Evolutionary conservation across 2,888 invertebrate genomes (phyloP), one percentile per base, ranked within the genome.

Genomic region (Pammene aurita): DNA sequence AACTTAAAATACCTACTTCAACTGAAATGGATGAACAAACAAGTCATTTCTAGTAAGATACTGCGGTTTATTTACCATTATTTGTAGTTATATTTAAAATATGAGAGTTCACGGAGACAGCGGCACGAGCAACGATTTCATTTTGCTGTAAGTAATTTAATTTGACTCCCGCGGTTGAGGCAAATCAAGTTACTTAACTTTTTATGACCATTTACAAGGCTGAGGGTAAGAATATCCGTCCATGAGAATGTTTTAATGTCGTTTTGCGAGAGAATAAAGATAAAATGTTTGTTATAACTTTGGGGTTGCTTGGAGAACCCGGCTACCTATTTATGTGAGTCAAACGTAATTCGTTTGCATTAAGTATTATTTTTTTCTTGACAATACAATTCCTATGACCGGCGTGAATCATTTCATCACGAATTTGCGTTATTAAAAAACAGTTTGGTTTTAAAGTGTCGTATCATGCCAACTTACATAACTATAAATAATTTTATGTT

Each of bases 101-200:
- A 50, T 41, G 26, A 54, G 34, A 41, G 48, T 41, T 66, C 41
- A 56, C 16, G 14, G 56, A 52, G 62, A 52, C 52, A 42, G 38
- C 14, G 41, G 34, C n/a, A 50, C 4, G 34, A 34, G 26, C 38
- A 14, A 41, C 41, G 26, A 63, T 68, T 68, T 63, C 38, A 58
- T 68, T 68, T 58, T 58, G 68, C 63, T 57, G 57, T 64, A 67
- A 67, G 42, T 63, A 68, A 68, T 68, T 68, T 46, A 58, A 68
- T 68, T 64, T 64, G 63, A 57, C 50, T 62, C 67, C 67, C 65
- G 63, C 56, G 67, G 67, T 35, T 35, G 52, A 35, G 7, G 56
- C 38, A 63, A 68, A 68, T 64, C 68, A 52, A 52, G 52, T 68
- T 68, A 68, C 68, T 63, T 64, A 62, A 67, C 63, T 67, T 64